Conservation (phyloP, 2,888 invertebrate genomes). For the Callyntrura guangdongensis region DNA sequence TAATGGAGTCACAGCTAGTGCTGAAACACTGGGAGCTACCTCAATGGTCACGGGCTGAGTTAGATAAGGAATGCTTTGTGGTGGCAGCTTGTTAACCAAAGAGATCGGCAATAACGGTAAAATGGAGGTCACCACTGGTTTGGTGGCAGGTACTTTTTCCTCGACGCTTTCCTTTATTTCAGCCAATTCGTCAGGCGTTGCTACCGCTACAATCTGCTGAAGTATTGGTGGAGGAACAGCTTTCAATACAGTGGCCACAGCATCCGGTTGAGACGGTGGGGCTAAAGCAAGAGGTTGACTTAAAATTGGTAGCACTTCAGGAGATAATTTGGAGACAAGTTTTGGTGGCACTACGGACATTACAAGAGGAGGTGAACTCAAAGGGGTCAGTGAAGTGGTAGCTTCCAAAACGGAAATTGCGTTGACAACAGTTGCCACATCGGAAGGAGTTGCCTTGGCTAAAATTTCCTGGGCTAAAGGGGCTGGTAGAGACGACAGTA, state of each 20-base stretch:
- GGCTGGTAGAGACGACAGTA: background rate
- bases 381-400: background rate
- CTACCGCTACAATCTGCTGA: background rate
- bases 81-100: conserved; percentile 22
- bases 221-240: background rate
- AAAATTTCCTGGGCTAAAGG: conserved; percentile 9
- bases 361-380: background rate
- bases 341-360: background rate
- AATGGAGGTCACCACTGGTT: background rate
- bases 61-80: too few relatives aligned
- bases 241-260: background rate
- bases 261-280: background rate
- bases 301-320: conserved; percentile 11
- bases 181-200: conserved; percentile 11
- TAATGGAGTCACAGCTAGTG: too few relatives aligned
- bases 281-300: background rate
- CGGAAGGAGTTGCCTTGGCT: background rate
- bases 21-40: too few relatives aligned
- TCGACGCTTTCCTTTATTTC: background rate
- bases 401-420: conserved; percentile 6
- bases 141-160: background rate
- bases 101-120: background rate
- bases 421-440: background rate
- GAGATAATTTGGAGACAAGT: conserved; percentile 33
- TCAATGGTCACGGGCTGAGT: too few relatives aligned